Evolutionary conservation across 2,797 vertebrate genomes (phyloP).

Genomic region (Sphaeramia orbicularis): DNA sequence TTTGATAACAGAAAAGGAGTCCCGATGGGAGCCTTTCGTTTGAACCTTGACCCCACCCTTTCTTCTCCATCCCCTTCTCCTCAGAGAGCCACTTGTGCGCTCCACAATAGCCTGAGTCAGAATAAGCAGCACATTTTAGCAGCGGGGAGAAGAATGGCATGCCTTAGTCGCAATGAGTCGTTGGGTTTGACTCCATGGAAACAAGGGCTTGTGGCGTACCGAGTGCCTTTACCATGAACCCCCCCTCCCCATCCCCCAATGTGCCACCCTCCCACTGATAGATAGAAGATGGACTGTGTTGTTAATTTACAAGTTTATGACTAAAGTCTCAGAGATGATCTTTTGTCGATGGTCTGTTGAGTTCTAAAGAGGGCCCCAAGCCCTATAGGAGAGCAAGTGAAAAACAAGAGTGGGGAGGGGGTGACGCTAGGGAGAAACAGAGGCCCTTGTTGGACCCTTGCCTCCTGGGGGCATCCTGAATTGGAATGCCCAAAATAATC

Average conservation of each 20-base stretch:
- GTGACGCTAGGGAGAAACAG: conserved; percentile 61
- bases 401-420: conserved; percentile 61
- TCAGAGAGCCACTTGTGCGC: conserved; percentile 88
- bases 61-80: conserved; percentile 78
- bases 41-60: conserved; percentile 86
- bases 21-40: conserved; percentile 75
- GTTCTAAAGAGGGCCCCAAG: conserved; percentile 76
- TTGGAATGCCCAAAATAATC: conserved; percentile 82
- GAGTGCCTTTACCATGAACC: conserved; percentile 64
- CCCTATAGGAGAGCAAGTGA: conserved; percentile 66
- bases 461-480: conserved; percentile 81
- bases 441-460: conserved; percentile 78
- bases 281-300: conserved; percentile 83
- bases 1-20: conserved; percentile 84
- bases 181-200: conserved; percentile 87
- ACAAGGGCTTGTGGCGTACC: conserved; percentile 71
- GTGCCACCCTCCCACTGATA: conserved; percentile 49
- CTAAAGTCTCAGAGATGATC: conserved; percentile 82
- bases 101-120: conserved; percentile 86
- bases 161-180: conserved; percentile 74
- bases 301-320: conserved; percentile 81
- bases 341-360: conserved; percentile 79
- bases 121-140: conserved; percentile 75
- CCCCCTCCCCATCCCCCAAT: conserved; percentile 60
- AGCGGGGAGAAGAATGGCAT: conserved; percentile 81